Evolutionary conservation across 2,113 vertebrate genomes (phyloP), one percentile per base, ranked within the genome.

Genomic region (Tinamus guttatus): DNA sequence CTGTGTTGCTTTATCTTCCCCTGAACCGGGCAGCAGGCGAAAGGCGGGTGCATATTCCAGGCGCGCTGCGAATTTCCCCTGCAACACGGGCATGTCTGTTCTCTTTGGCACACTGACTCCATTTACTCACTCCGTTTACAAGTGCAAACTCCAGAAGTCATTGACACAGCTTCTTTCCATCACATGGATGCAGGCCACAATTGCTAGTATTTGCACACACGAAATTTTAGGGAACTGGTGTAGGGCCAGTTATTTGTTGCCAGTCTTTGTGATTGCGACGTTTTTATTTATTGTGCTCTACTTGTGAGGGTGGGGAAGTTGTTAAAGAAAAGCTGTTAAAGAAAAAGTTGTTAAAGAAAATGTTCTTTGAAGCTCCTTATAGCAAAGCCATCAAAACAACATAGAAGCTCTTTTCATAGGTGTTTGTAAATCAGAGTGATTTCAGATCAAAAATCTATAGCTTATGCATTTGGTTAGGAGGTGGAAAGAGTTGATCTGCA

Each of bases 401-500:
- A 4, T 2, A n/a, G 1, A 40, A 59, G 32, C 43, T 21, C 11
- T 13, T 58, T 60, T 56, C 13, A 4, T 2, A n/a, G 1, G 40
- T 21, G 9, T 13, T 58, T 60, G 40, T 41, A 11, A 41, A 52
- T 17, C 5, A 1, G 32, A 5, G 11, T 16, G 17, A 34, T 45
- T 30, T 21, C 54, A 38, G 58, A 32, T 62, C 70, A 51, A 10
- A 70, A 85, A 74, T 11, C 8, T 87, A 79, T 27, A 19, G 38
- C 9, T 54, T 32, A 14, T 10, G 9, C 7, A 32, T 78, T 67
- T 83, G 59, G 11, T 20, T 36, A 5, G 13, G 21, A 56, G 9
- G 3, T 58, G 49, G 67, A 73, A 80, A 74, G 71, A 54, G 51
- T 90, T 94, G 85, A 85, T 38, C 7, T 49, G 13, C 56, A 40